A percentile compares a stretch with the other conserved stretches of the same genome.
phyloP scores from a whole-genome alignment of 2,113 vertebrate genomes.

The Sebastes fasciatus region DNA sequence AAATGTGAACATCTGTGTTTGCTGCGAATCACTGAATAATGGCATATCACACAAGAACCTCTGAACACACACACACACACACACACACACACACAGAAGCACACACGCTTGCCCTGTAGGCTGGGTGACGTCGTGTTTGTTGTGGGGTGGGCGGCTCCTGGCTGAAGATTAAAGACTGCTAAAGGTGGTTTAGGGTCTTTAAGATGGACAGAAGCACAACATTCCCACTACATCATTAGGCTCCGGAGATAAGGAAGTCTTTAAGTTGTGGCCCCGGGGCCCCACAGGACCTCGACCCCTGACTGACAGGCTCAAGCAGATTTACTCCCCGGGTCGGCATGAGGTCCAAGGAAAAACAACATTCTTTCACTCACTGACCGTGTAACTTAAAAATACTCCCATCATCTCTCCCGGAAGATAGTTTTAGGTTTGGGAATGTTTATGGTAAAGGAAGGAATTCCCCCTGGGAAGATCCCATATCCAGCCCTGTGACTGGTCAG shows the following conservation, averaged over 20 bases:
- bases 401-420: constrained; percentile 37
- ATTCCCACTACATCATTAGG: constrained; percentile 64
- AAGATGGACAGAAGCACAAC: constrained; percentile 68
- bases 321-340: constrained; percentile 58
- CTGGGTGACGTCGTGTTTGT: constrained; percentile 64
- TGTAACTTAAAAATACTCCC: constrained; percentile 51
- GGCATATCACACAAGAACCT: constrained; percentile 24
- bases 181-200: constrained; percentile 62
- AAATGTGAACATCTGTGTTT: constrained; percentile 75
- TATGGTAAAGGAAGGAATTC: constrained; percentile 40
- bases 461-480: constrained; percentile 16
- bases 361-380: constrained; percentile 58
- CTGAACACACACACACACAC: constrained; percentile 33
- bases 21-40: constrained; percentile 65
- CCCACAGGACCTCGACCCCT: constrained; percentile 52
- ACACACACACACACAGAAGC: constrained; percentile 21
- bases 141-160: constrained; percentile 56
- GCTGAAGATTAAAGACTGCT: constrained; percentile 64
- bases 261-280: constrained; percentile 48
- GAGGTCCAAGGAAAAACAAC: constrained; percentile 68
- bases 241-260: constrained; percentile 63
- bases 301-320: constrained; percentile 66
- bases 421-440: constrained; percentile 71
- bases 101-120: constrained; percentile 45
- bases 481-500: constrained; percentile 1